Percentiles rank a stretch among this genome's conserved stretches.
phyloP scores from a whole-genome alignment of 64 coral and sea anemone species.

The Pachyseris speciosa region DNA sequence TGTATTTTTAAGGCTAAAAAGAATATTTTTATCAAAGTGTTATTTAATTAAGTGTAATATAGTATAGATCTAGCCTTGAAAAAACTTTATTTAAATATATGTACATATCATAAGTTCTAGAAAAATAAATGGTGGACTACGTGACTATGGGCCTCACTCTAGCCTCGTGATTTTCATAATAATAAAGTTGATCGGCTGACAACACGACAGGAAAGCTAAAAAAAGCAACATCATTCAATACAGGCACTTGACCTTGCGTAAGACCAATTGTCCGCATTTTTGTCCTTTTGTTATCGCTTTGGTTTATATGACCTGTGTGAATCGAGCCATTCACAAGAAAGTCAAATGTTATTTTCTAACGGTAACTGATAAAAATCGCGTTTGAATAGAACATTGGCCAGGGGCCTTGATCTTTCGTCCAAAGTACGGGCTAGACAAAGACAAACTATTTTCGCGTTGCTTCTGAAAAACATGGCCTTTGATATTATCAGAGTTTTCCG shows the following conservation, averaged over 20 bases:
- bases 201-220: constrained; percentile 25
- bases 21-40: constrained; percentile 7
- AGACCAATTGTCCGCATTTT: neutral
- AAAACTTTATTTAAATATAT: constrained; percentile 34
- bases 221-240: constrained; percentile 8
- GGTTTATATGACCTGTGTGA: neutral
- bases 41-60: constrained; percentile 38
- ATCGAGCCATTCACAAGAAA: neutral
- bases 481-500: constrained; percentile 1
- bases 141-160: neutral
- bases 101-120: constrained; percentile 22
- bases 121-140: constrained; percentile 30
- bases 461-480: neutral
- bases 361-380: neutral
- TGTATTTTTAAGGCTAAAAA: neutral
- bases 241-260: constrained; percentile 8
- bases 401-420: neutral
- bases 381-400: neutral
- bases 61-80: neutral
- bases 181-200: constrained; percentile 11
- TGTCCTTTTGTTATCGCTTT: neutral
- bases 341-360: too few relatives aligned
- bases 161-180: constrained; percentile 32
- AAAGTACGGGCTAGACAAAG: neutral
- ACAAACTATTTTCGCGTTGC: neutral